Conservation (phyloP, 2,113 vertebrate species). For the Psettodes erumei region DNA sequence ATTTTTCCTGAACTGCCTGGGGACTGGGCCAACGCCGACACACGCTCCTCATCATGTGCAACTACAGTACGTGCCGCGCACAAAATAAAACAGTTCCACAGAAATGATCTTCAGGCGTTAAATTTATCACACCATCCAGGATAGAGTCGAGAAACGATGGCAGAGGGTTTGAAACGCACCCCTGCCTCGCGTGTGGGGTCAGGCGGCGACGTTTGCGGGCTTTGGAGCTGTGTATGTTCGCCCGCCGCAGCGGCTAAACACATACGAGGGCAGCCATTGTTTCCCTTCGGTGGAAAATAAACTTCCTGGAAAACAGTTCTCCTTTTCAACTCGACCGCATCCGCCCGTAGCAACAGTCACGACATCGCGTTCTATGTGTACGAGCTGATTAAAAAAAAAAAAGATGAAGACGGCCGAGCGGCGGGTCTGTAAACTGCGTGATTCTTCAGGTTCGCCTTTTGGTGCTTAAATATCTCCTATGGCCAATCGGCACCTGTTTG, state of each 20-base stretch:
- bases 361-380: not conserved
- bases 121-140: not conserved
- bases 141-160: not conserved
- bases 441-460: not conserved
- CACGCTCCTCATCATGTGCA: too few relatives aligned
- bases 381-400: not conserved
- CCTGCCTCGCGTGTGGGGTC: not conserved
- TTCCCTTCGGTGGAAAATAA: slow-evolving; percentile 26
- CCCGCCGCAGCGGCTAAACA: slow-evolving; percentile 3
- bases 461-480: not conserved
- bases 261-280: slow-evolving; percentile 48
- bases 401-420: not conserved
- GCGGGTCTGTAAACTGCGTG: not conserved
- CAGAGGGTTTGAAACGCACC: not conserved
- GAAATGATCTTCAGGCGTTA: not conserved
- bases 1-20: not conserved
- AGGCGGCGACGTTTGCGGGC: not conserved
- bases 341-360: slow-evolving; percentile 5
- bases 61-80: too few relatives aligned
- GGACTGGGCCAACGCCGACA: too few relatives aligned
- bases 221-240: not conserved
- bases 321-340: slow-evolving; percentile 39
- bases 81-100: too few relatives aligned
- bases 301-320: slow-evolving; percentile 58
- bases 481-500: not conserved